Evolutionary conservation across 2,888 invertebrate genomes (phyloP).

Genomic region (Lydus trimaculatus): DNA sequence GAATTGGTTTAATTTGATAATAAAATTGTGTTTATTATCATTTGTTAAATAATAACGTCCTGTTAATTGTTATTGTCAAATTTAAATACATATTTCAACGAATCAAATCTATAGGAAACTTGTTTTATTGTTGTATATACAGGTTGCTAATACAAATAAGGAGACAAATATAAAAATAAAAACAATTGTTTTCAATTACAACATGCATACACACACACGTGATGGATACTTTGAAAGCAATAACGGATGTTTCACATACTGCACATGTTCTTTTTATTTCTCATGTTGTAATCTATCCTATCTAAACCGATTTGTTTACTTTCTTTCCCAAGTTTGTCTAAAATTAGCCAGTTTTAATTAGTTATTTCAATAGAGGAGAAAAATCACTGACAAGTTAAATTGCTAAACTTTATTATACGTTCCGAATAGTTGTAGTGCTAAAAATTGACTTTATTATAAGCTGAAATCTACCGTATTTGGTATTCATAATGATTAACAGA

Average conservation of each 20-base stretch:
- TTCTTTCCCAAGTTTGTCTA: too few species aligned
- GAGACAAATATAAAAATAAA: neutral
- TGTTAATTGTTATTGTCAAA: neutral
- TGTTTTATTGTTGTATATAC: neutral
- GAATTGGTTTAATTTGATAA: neutral
- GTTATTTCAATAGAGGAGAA: too few species aligned
- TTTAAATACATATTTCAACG: neutral
- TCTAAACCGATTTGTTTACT: neutral
- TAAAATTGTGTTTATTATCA: neutral
- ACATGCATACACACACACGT: neutral
- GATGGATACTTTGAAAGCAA: neutral
- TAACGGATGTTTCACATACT: constrained; percentile 1
- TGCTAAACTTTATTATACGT: too few species aligned
- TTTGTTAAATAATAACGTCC: neutral
- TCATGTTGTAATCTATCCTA: neutral
- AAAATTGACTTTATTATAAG: too few species aligned
- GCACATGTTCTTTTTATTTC: neutral
- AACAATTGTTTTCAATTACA: neutral
- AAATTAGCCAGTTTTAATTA: too few species aligned
- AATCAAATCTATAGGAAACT: neutral
- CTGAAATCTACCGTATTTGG: too few species aligned
- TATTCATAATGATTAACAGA: too few species aligned
- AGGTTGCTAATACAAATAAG: constrained; percentile 1
- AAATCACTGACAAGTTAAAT: too few species aligned
- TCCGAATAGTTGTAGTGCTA: too few species aligned